Evolutionary conservation across 2,888 invertebrate species (phyloP).

Genomic region (Neelides folsomi): DNA sequence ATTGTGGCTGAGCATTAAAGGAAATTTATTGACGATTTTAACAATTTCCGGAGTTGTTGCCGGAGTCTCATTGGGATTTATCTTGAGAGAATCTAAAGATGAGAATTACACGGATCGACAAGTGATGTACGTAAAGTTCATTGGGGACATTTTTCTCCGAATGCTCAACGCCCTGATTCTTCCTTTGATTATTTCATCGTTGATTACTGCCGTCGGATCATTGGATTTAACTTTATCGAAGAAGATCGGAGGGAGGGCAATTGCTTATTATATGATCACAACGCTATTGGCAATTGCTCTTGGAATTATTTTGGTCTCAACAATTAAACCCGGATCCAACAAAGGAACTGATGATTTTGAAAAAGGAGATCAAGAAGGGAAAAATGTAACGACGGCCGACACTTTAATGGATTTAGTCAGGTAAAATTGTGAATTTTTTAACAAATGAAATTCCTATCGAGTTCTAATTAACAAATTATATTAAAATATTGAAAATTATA

Average conservation of each 20-base stretch:
- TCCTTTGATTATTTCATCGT: conserved; percentile 75
- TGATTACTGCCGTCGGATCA: conserved; percentile 81
- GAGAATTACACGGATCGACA: conserved; percentile 57
- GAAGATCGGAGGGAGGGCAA: conserved; percentile 70
- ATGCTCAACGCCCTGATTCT: conserved; percentile 92
- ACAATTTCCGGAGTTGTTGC: conserved; percentile 59
- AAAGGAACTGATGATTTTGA: conserved; percentile 10
- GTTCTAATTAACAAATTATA: too few species aligned
- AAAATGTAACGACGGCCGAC: conserved; percentile 66
- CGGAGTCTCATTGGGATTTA: conserved; percentile 59
- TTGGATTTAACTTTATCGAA: conserved; percentile 80
- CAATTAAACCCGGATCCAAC: conserved; percentile 60
- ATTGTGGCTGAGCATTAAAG: too few species aligned
- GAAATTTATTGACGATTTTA: background rate
- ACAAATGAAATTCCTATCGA: conserved; percentile 19
- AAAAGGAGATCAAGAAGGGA: conserved; percentile 26
- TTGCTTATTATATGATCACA: conserved; percentile 79
- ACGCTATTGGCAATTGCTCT: conserved; percentile 81
- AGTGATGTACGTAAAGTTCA: conserved; percentile 85
- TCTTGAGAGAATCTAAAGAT: conserved; percentile 43
- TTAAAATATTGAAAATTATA: too few species aligned
- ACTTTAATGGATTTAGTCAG: conserved; percentile 81
- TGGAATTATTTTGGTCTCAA: conserved; percentile 73
- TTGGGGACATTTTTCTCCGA: conserved; percentile 84
- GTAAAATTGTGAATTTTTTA: conserved; percentile 39